Evolutionary conservation across 2,113 vertebrate species (phyloP), one percentile per base, ranked within the genome.

Genomic region (Miniopterus natalensis): DNA sequence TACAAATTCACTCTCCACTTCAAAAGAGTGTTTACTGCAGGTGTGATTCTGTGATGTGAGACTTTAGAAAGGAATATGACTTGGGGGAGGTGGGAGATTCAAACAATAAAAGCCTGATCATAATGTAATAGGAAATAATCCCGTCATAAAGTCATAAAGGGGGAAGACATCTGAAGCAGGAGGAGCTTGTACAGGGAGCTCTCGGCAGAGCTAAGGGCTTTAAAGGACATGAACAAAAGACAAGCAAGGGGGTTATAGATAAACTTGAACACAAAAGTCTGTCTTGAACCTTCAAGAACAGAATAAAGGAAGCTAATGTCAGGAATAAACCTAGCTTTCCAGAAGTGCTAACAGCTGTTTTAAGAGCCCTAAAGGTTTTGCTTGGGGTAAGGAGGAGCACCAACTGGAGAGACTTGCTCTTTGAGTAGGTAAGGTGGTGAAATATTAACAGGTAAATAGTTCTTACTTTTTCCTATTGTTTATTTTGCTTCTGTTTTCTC

Each of bases 11-110:
- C 88, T 96, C 86, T 97, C 81, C 94, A 92, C 94, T 97, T 97
- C 96, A 97, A 97, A 97, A 95, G 95, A 86, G n/a, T 96, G 79
- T 94, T 97, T 97, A 92, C 96, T 91, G 84, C 97, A 97, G 97
- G 97, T 97, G 97, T 57, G 91, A 96, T 80, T 96, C 93, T 97
- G 57, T 94, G 96, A 96, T 94, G 92, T 88, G 95, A 94, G 88
- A 92, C 68, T 95, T 97, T 88, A 97, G 92, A 96, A 94, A 89
- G 91, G 94, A 96, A 91, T 63, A 31, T 85, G 91, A 89, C 85
- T 96, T 93, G 45, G 74, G 88, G 95, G 92, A 96, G 88, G 94
- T 90, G 63, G 88, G 91, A 97, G 88, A 91, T 95, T 95, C 91
- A 96, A 97, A 97, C 83, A 97, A 95, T 96, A 83, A 96, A 92